phyloP scores from a whole-genome alignment of 2,113 vertebrate species.

The Dicerorhinus sumatrensis region DNA sequence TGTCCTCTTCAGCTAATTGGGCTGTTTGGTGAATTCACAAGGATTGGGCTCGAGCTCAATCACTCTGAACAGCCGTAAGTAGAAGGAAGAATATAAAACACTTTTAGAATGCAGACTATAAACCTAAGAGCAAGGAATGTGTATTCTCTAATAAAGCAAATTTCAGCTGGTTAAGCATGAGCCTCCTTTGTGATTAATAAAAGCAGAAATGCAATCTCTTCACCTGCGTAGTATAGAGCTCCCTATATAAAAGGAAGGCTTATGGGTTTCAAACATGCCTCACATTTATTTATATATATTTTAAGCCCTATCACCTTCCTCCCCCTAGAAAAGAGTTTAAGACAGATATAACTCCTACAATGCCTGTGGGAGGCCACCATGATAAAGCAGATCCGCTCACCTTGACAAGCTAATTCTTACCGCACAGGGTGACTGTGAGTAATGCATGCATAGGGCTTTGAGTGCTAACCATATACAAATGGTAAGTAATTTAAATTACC shows the following conservation, averaged over 20 bases:
- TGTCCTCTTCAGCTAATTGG: not conserved
- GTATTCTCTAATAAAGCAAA: constrained; percentile 49
- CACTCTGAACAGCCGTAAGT: constrained; percentile 38
- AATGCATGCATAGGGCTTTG: not conserved
- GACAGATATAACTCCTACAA: not conserved
- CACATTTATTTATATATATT: constrained; percentile 47
- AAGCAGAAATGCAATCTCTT: constrained; percentile 62
- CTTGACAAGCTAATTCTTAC: constrained; percentile 39
- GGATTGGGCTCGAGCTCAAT: not conserved
- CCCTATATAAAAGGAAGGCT: not conserved
- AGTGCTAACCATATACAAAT: constrained; percentile 41
- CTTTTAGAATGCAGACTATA: constrained; percentile 48
- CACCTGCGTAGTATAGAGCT: not conserved
- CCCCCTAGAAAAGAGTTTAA: constrained; percentile 48
- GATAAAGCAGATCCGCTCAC: not conserved
- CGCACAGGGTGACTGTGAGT: not conserved
- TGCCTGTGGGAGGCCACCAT: constrained; percentile 41
- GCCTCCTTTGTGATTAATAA: constrained; percentile 73
- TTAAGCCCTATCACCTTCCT: constrained; percentile 16
- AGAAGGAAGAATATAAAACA: constrained; percentile 61
- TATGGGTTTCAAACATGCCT: constrained; percentile 24
- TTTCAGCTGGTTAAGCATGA: constrained; percentile 46
- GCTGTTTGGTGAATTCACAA: constrained; percentile 42
- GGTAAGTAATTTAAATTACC: constrained; percentile 38
- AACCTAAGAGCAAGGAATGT: constrained; percentile 49